A percentile compares a stretch with the other conserved stretches of the same genome.
Conservation (phyloP, 2,888 invertebrate species). For the Diogma glabrata region DNA sequence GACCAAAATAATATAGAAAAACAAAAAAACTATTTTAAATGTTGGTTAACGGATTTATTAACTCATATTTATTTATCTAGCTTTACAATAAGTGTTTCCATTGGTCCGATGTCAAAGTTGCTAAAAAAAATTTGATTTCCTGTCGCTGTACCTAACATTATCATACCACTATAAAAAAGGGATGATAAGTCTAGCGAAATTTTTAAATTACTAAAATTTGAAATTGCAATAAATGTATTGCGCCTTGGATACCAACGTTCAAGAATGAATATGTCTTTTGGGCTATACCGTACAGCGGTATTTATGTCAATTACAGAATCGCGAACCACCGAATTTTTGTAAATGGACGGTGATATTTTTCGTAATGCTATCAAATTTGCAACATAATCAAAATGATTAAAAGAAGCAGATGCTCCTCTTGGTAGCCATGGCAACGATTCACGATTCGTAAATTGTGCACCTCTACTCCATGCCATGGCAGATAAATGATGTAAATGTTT, state of each 20-base stretch:
- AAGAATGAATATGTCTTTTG: constrained; percentile 53
- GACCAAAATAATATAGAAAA: too few species aligned
- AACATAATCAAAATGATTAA: constrained; percentile 43
- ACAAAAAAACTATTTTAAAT: too few species aligned
- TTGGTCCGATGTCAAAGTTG: constrained; percentile 39
- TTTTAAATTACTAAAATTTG: constrained; percentile 51
- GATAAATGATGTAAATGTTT: constrained; percentile 54
- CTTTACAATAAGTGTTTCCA: constrained; percentile 50
- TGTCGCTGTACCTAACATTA: constrained; percentile 24
- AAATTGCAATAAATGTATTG: constrained; percentile 62
- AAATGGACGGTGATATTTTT: constrained; percentile 55
- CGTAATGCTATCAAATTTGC: constrained; percentile 48
- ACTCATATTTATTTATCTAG: constrained; percentile 44
- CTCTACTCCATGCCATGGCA: constrained; percentile 52
- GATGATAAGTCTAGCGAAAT: constrained; percentile 60
- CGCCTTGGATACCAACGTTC: constrained; percentile 71
- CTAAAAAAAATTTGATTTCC: constrained; percentile 34
- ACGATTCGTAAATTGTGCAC: constrained; percentile 38
- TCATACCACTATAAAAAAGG: constrained; percentile 59
- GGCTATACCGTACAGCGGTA: constrained; percentile 52
- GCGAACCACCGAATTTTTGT: constrained; percentile 57
- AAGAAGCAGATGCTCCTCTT: constrained; percentile 39
- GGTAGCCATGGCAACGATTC: constrained; percentile 54
- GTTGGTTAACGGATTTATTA: too few species aligned
- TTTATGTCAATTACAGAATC: constrained; percentile 51